phyloP scores from a whole-genome alignment of 2,888 invertebrate species.

The Campoletis raptor region DNA sequence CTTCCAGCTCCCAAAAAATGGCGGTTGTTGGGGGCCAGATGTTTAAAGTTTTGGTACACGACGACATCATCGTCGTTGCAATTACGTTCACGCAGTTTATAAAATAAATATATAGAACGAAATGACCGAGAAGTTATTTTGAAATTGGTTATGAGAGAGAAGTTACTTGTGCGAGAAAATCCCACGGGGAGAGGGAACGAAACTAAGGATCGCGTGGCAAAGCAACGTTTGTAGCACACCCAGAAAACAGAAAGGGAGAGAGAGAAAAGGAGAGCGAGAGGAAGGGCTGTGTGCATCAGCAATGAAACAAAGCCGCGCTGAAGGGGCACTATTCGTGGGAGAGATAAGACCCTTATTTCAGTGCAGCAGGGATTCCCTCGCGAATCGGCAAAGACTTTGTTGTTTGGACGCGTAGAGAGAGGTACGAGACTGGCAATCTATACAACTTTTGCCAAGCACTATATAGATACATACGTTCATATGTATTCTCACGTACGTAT shows the following conservation, averaged over 20 bases:
- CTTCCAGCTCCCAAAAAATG: conserved; percentile 11
- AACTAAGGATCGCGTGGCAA: conserved; percentile 77
- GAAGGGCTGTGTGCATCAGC: conserved; percentile 37
- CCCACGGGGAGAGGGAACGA: conserved; percentile 49
- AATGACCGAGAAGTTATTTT: conserved; percentile 50
- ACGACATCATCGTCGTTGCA: conserved; percentile 30
- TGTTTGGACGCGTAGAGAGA: conserved; percentile 63
- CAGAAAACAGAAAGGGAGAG: background rate
- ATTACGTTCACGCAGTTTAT: conserved; percentile 33
- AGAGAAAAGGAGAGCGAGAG: conserved; percentile 12
- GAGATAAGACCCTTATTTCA: conserved; percentile 76
- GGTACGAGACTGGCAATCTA: conserved; percentile 49
- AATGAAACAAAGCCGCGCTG: conserved; percentile 74
- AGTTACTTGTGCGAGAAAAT: conserved; percentile 33
- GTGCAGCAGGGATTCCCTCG: conserved; percentile 39
- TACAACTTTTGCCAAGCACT: conserved; percentile 45
- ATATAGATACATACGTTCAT: conserved; percentile 1
- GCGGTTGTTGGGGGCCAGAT: conserved; percentile 36
- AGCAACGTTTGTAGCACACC: conserved; percentile 74
- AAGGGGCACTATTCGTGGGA: conserved; percentile 35
- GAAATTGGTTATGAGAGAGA: conserved; percentile 45
- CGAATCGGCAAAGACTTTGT: conserved; percentile 65
- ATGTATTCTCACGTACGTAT: background rate
- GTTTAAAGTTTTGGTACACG: conserved; percentile 21
- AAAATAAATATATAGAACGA: background rate